Percentiles rank a stretch among this genome's conserved stretches.
These are phyloP conservation scores for Pollenia amentaria DNA, from an alignment of 2,888 invertebrate genomes.

Conservation along the genomic window DNA sequence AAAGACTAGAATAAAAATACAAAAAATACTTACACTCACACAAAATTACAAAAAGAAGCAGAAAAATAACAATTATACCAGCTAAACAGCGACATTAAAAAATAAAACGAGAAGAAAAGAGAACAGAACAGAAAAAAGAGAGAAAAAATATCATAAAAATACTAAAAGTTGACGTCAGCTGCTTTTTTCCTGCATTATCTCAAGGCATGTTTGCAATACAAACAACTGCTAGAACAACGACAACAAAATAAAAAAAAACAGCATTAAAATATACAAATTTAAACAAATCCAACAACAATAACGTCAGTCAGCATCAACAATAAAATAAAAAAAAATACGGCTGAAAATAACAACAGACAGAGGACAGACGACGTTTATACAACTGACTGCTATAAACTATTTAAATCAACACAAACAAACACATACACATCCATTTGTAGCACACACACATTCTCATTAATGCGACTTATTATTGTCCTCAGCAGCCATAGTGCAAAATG, in stretches of 20 bases:
- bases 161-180: slow-evolving; percentile 68
- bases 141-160: slow-evolving; percentile 56
- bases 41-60: slow-evolving; percentile 4
- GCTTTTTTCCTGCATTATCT: slow-evolving; percentile 34
- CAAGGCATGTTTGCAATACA: slow-evolving; percentile 24
- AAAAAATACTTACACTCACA: slow-evolving; percentile 10
- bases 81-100: background rate
- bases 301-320: slow-evolving; percentile 31
- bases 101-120: slow-evolving; percentile 3
- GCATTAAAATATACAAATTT: background rate
- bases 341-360: slow-evolving; percentile 70
- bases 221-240: slow-evolving; percentile 5
- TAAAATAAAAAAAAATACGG: slow-evolving; percentile 38
- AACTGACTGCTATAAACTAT: slow-evolving; percentile 59
- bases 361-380: slow-evolving; percentile 67
- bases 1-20: slow-evolving; percentile 5
- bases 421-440: slow-evolving; percentile 6
- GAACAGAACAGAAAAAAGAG: background rate
- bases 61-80: slow-evolving; percentile 13
- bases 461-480: slow-evolving; percentile 8
- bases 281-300: slow-evolving; percentile 7
- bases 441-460: background rate
- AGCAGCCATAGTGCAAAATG: slow-evolving; percentile 23
- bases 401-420: slow-evolving; percentile 41
- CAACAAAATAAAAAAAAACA: slow-evolving; percentile 30